A percentile compares a stretch with the other conserved stretches of the same genome.
Evolutionary conservation across 2,888 invertebrate genomes (phyloP).

Genomic region (Drosophila anomalipes): DNA sequence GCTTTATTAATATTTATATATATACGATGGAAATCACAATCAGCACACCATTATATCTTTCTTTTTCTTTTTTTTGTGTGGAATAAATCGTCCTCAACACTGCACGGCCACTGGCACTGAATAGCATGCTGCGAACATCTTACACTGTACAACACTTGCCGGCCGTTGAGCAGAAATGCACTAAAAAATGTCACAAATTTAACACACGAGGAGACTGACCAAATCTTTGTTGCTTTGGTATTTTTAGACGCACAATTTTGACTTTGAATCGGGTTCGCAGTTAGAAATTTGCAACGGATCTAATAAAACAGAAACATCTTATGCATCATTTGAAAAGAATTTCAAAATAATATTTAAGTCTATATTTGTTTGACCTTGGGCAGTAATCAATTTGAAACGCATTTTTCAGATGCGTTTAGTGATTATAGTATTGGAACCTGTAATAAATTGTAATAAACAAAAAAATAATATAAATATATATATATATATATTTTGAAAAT

Average conservation of each 20-base stretch:
- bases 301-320: background rate
- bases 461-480: background rate
- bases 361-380: background rate
- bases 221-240: conserved; percentile 4
- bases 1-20: conserved; percentile 41
- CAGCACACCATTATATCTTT: conserved; percentile 67
- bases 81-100: conserved; percentile 64
- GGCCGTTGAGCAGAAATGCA: background rate
- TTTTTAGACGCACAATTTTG: background rate
- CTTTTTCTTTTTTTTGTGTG: conserved; percentile 42
- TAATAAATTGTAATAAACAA: background rate
- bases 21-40: conserved; percentile 61
- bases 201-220: background rate
- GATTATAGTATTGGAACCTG: background rate
- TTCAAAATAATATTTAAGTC: background rate
- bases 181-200: conserved; percentile 33
- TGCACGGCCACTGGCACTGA: conserved; percentile 51
- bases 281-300: background rate
- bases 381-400: conserved; percentile 2
- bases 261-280: background rate
- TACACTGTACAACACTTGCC: conserved; percentile 42
- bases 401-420: background rate
- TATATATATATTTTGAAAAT: background rate
- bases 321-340: background rate
- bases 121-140: conserved; percentile 47